Conservation (phyloP, 1,140 invertebrate genomes). For the Eupeodes corollae region DNA sequence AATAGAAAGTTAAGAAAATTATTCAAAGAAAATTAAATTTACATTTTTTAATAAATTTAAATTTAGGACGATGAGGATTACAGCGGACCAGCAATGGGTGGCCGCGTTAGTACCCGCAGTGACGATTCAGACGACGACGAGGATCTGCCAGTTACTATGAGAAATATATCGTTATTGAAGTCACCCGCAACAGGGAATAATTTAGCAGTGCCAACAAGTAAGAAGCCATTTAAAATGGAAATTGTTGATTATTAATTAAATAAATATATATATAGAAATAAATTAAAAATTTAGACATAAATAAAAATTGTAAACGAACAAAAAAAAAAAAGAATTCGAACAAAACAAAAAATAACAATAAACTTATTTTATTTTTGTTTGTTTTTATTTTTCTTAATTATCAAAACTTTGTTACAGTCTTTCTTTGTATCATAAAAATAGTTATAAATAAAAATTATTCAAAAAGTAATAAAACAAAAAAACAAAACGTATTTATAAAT, state of each 20-base stretch:
- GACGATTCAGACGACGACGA: conserved; percentile 34
- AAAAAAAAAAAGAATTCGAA: too few species aligned
- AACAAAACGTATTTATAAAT: too few species aligned
- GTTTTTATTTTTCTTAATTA: too few species aligned
- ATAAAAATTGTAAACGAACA: too few species aligned
- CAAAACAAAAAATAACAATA: too few species aligned
- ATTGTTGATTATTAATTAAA: conserved; percentile 32
- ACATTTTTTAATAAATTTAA: neutral
- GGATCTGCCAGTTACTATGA: conserved; percentile 35
- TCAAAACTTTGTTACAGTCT: too few species aligned
- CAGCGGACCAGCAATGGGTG: conserved; percentile 33
- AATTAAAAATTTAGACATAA: too few species aligned
- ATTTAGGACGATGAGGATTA: conserved; percentile 33
- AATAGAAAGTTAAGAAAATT: too few species aligned
- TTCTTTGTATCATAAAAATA: too few species aligned
- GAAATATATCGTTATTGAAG: conserved; percentile 25
- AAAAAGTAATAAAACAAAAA: too few species aligned
- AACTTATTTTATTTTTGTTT: too few species aligned
- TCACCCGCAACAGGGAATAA: conserved; percentile 17
- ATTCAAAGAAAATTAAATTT: neutral
- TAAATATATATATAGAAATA: neutral
- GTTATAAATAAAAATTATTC: too few species aligned
- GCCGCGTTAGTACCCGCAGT: conserved; percentile 30
- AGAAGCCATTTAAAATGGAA: conserved; percentile 30
- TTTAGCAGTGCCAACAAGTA: conserved; percentile 35